Evolutionary conservation across 2,797 vertebrate species (phyloP).

Genomic region (Phrynocephalus vlangalii): DNA sequence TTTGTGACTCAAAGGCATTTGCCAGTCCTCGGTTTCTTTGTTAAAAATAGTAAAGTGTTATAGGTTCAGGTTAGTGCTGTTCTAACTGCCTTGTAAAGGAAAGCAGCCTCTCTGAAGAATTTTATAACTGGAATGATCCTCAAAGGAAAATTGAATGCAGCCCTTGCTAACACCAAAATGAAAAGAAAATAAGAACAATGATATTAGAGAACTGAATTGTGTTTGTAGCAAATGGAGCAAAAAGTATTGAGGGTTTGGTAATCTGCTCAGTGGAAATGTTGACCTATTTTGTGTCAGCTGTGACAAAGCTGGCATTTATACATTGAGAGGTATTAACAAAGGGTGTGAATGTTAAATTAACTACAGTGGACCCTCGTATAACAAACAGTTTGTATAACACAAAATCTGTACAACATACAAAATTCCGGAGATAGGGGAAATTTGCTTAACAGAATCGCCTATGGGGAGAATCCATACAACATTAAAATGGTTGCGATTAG

Average conservation of each 20-base stretch:
- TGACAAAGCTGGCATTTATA: not conserved
- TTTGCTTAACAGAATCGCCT: too few species aligned
- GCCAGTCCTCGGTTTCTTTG: not conserved
- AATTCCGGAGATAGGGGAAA: too few species aligned
- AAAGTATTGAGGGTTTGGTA: not conserved
- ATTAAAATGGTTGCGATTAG: too few species aligned
- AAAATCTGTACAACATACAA: too few species aligned
- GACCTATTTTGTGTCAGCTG: not conserved
- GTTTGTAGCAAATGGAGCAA: not conserved
- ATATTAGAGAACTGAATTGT: not conserved
- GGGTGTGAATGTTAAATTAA: not conserved
- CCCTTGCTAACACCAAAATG: not conserved
- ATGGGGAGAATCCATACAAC: too few species aligned
- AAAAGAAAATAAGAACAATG: not conserved
- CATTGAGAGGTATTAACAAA: not conserved
- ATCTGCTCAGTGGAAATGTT: not conserved
- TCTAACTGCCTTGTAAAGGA: not conserved
- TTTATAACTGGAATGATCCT: not conserved
- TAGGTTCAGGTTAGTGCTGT: not conserved
- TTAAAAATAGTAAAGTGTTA: not conserved
- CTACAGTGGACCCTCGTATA: not conserved
- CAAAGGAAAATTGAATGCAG: too few species aligned
- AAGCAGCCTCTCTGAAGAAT: not conserved
- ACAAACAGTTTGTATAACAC: too few species aligned
- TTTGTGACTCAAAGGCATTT: not conserved